A percentile compares a stretch with the other conserved stretches of the same genome.
These are phyloP conservation scores for Rhabdomys pumilio DNA, from an alignment of 2,797 vertebrate genomes.

Conservation along the genomic window DNA sequence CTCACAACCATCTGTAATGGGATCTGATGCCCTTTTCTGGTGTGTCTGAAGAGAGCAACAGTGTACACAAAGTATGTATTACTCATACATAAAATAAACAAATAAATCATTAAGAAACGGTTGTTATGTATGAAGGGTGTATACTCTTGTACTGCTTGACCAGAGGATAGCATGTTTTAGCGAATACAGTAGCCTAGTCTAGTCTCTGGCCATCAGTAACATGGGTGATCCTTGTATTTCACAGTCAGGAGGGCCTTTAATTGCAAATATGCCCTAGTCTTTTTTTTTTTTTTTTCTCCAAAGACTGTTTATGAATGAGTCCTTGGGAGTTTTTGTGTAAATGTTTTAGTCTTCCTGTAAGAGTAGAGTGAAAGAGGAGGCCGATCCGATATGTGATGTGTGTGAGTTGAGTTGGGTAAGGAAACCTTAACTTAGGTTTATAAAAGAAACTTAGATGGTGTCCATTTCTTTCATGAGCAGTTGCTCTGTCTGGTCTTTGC, in stretches of 20 bases:
- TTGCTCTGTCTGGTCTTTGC: conserved; percentile 34
- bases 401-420: not conserved
- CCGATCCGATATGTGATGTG: not conserved
- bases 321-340: conserved; percentile 45
- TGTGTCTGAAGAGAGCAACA: too few relatives aligned
- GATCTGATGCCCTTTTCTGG: too few relatives aligned
- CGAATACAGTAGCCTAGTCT: not conserved
- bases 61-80: too few relatives aligned
- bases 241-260: not conserved
- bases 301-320: conserved; percentile 44
- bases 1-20: too few relatives aligned
- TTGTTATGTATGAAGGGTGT: not conserved
- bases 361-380: conserved; percentile 40
- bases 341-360: conserved; percentile 51
- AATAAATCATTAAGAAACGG: too few relatives aligned
- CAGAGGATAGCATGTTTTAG: not conserved
- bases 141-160: not conserved
- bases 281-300: not conserved
- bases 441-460: conserved; percentile 36
- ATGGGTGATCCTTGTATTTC: conserved; percentile 1
- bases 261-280: conserved; percentile 10
- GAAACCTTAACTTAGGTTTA: conserved; percentile 27
- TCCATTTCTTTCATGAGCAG: not conserved
- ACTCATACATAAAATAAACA: too few relatives aligned
- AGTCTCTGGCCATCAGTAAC: not conserved